A percentile compares a stretch with the other conserved stretches of the same genome.
phyloP scores from a whole-genome alignment of 2,113 vertebrate species.

The Atrichornis clamosus region DNA sequence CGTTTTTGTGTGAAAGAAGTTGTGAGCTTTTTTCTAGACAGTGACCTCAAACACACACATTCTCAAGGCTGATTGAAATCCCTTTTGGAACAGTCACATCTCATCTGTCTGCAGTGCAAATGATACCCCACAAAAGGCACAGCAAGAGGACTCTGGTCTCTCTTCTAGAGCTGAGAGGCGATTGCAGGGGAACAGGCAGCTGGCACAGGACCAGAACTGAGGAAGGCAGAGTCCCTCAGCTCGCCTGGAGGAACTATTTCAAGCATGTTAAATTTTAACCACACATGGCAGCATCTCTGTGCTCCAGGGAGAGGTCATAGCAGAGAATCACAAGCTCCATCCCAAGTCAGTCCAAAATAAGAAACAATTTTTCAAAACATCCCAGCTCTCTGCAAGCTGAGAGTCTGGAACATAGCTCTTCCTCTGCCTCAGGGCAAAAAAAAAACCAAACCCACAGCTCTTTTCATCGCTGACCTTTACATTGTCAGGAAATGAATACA shows the following conservation, averaged over 20 bases:
- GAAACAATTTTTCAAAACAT: slow-evolving; percentile 31
- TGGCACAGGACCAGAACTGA: not conserved
- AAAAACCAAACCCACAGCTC: not conserved
- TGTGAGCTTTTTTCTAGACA: not conserved
- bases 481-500: not conserved
- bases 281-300: slow-evolving; percentile 10
- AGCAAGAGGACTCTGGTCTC: not conserved
- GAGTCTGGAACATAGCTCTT: not conserved
- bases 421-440: not conserved
- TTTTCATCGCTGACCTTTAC: not conserved
- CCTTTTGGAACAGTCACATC: not conserved
- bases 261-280: slow-evolving; percentile 34
- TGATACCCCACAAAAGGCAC: not conserved
- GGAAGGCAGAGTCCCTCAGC: slow-evolving; percentile 8
- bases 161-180: not conserved
- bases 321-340: slow-evolving; percentile 3
- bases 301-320: slow-evolving; percentile 6
- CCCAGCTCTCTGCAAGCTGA: not conserved
- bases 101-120: not conserved
- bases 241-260: slow-evolving; percentile 7
- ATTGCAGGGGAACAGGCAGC: not conserved
- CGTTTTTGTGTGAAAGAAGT: not conserved
- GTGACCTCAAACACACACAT: fast-evolving
- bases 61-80: fast-evolving
- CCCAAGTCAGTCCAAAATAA: slow-evolving; percentile 33